Conservation (phyloP, 2,113 vertebrate genomes). For the Ginglymostoma cirratum region DNA sequence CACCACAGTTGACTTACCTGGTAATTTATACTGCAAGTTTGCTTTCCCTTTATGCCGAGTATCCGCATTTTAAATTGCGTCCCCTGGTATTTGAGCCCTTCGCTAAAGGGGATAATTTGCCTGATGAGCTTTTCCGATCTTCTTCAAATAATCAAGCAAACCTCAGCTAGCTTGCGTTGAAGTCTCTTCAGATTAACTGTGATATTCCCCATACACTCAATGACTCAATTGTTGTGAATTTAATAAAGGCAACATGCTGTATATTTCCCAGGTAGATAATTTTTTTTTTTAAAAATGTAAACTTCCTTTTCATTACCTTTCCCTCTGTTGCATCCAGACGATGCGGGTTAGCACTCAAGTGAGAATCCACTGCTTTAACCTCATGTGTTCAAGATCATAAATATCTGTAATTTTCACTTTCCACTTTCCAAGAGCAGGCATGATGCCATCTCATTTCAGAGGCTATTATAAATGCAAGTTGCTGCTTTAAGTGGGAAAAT, state of each 20-base stretch:
- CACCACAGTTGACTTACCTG: background rate
- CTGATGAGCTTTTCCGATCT: constrained; percentile 22
- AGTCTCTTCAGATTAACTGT: constrained; percentile 4
- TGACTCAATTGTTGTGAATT: background rate
- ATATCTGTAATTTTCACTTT: background rate
- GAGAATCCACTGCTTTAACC: background rate
- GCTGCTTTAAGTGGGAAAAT: background rate
- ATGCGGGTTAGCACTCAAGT: background rate
- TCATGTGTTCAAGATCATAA: background rate
- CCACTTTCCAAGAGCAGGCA: background rate
- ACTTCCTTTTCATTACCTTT: background rate
- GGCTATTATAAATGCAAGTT: background rate
- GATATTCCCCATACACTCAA: background rate
- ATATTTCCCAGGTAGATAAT: background rate
- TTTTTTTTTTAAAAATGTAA: background rate
- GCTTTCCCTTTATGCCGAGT: background rate
- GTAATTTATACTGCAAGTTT: background rate
- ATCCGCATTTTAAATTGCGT: background rate
- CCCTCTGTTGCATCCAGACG: background rate
- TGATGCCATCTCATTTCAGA: background rate
- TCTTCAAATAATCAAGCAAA: constrained; percentile 20
- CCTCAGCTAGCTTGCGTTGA: background rate
- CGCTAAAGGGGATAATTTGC: background rate
- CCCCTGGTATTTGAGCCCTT: background rate
- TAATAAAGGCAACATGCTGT: background rate